phyloP scores from a whole-genome alignment of 2,888 invertebrate species.

The Scelioninae gen. 2 region DNA sequence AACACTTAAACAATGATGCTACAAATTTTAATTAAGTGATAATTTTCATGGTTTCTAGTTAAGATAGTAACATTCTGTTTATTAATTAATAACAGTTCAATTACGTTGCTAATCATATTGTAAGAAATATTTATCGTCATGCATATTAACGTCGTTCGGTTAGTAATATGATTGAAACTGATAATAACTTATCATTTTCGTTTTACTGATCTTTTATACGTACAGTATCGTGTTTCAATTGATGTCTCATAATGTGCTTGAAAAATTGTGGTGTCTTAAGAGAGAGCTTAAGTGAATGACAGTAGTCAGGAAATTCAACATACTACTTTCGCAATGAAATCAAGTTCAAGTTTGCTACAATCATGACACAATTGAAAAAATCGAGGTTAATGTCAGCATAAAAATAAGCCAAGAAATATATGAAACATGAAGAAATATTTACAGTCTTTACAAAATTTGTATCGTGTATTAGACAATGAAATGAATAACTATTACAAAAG shows the following conservation, averaged over 20 bases:
- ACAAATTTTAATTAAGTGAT: conserved; percentile 15
- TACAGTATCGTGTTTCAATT: too few relatives aligned
- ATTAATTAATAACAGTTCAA: background rate
- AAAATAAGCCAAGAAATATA: background rate
- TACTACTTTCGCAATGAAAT: conserved; percentile 18
- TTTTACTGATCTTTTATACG: too few relatives aligned
- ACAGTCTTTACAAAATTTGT: too few relatives aligned
- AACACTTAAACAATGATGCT: background rate
- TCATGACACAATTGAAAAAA: conserved; percentile 13
- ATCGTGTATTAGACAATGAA: too few relatives aligned
- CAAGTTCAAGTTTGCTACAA: conserved; percentile 21
- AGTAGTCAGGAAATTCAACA: conserved; percentile 1
- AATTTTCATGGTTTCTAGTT: conserved; percentile 3
- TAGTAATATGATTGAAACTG: too few relatives aligned
- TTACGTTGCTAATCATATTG: too few relatives aligned
- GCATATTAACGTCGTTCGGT: too few relatives aligned
- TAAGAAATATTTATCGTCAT: too few relatives aligned
- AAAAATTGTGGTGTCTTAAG: too few relatives aligned
- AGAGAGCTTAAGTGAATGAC: conserved; percentile 1
- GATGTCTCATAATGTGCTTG: too few relatives aligned
- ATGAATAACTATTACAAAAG: too few relatives aligned
- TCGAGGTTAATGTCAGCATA: conserved; percentile 10
- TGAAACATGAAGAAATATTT: background rate
- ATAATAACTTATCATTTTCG: too few relatives aligned
- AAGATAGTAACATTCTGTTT: background rate